These are phyloP conservation scores for Caiman crocodilus DNA, from an alignment of 2,797 vertebrate genomes.

Conservation along the genomic window DNA sequence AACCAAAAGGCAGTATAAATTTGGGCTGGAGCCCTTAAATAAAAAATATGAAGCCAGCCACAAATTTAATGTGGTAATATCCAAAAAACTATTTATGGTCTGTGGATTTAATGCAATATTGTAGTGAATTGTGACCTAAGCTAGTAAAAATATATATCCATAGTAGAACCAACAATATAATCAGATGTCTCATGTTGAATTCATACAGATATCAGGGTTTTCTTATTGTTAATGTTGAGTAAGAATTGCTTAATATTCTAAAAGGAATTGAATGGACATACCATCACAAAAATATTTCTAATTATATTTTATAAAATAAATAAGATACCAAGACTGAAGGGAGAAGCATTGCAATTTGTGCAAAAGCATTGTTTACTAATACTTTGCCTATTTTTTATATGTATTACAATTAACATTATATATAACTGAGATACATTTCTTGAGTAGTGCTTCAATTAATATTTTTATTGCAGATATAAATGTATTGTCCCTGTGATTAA, in stretches of 20 bases:
- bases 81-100: neutral
- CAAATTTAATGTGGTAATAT: neutral
- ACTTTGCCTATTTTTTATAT: slow-evolving; percentile 7
- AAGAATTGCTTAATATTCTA: slow-evolving; percentile 28
- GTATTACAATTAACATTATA: slow-evolving; percentile 13
- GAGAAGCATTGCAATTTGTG: slow-evolving; percentile 33
- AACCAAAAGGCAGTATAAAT: neutral
- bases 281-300: neutral
- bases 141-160: neutral
- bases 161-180: neutral
- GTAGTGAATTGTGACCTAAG: neutral
- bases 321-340: slow-evolving; percentile 38
- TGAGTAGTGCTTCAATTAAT: slow-evolving; percentile 24
- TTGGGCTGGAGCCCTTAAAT: neutral
- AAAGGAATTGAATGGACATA: slow-evolving; percentile 14
- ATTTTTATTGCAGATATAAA: slow-evolving; percentile 28
- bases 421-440: slow-evolving; percentile 26
- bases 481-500: neutral
- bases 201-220: neutral
- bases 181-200: slow-evolving; percentile 28
- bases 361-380: slow-evolving; percentile 12
- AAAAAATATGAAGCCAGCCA: neutral
- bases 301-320: slow-evolving; percentile 55
- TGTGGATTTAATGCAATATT: neutral
- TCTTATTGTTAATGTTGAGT: slow-evolving; percentile 15